Percentiles rank a stretch among this genome's conserved stretches.
Evolutionary conservation across 2,797 vertebrate genomes (phyloP).

Genomic region (Acestrorhynchus altus): DNA sequence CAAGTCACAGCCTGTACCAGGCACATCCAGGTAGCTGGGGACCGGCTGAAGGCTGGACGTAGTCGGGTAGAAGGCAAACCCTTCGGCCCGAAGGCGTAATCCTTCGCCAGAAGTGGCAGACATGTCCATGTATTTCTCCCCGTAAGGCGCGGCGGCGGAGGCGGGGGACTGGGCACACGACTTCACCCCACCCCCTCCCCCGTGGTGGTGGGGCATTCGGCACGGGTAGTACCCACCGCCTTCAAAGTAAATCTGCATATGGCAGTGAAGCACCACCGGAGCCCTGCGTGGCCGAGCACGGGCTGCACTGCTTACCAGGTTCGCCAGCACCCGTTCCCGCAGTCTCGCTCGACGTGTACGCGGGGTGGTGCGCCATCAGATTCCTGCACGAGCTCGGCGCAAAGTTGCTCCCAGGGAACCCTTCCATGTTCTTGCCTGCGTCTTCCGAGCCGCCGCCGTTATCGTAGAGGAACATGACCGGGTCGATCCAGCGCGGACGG

Average conservation of each 20-base stretch:
- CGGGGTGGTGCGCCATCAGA: constrained; percentile 92
- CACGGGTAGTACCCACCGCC: constrained; percentile 94
- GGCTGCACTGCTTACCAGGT: constrained; percentile 94
- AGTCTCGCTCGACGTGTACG: constrained; percentile 87
- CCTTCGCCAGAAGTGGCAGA: constrained; percentile 86
- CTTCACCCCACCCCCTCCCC: constrained; percentile 84
- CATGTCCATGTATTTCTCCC: constrained; percentile 95
- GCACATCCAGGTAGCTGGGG: constrained; percentile 93
- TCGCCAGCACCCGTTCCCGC: constrained; percentile 81
- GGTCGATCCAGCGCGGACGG: constrained; percentile 98
- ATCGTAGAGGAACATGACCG: constrained; percentile 99
- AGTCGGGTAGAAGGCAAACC: constrained; percentile 96
- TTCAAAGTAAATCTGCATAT: constrained; percentile 96
- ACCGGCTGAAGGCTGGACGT: constrained; percentile 90
- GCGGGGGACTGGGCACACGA: constrained; percentile 85
- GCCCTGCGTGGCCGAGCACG: constrained; percentile 93
- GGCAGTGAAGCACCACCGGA: constrained; percentile 92
- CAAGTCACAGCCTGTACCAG: constrained; percentile 88
- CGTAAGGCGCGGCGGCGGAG: constrained; percentile 81
- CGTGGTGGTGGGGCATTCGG: constrained; percentile 89
- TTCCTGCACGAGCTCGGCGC: constrained; percentile 95
- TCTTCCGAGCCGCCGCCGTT: constrained; percentile 87
- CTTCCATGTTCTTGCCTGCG: constrained; percentile 96
- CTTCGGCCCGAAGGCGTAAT: constrained; percentile 90
- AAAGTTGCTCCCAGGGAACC: constrained; percentile 87